phyloP scores from a whole-genome alignment of 30 jellyfish, hydroid and myxozoan genomes.

The Turritopsis dohrnii region DNA sequence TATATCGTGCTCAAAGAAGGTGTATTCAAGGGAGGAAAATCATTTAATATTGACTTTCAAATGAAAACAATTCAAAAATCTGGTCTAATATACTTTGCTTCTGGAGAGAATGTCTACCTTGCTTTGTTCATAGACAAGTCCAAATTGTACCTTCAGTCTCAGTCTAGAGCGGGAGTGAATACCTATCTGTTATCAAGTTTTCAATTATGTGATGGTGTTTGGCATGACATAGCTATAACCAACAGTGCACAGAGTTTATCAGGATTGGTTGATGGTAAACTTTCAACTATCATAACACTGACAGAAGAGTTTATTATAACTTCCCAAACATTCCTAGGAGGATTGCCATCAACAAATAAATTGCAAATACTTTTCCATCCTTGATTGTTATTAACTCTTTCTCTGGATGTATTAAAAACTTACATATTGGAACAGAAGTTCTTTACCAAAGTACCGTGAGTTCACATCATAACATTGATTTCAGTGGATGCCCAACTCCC shows the following conservation, averaged over 20 bases:
- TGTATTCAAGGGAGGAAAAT: slow-evolving; percentile 43
- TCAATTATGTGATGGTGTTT: slow-evolving; percentile 60
- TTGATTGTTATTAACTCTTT: slow-evolving; percentile 29
- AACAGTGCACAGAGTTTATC: slow-evolving; percentile 34
- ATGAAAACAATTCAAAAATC: slow-evolving; percentile 49
- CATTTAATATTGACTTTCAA: slow-evolving; percentile 41
- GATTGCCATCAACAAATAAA: slow-evolving; percentile 48
- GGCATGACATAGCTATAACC: slow-evolving; percentile 62
- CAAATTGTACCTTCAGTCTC: slow-evolving; percentile 26
- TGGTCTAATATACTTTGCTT: slow-evolving; percentile 60
- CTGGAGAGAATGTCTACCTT: slow-evolving; percentile 47
- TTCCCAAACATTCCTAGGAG: slow-evolving; percentile 67
- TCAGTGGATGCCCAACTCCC: slow-evolving; percentile 86
- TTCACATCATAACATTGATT: slow-evolving; percentile 58
- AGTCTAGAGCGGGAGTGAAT: slow-evolving; percentile 42
- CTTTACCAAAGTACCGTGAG: slow-evolving; percentile 36
- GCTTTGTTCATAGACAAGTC: slow-evolving; percentile 46
- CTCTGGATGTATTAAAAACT: slow-evolving; percentile 68
- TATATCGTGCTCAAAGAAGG: slow-evolving; percentile 43
- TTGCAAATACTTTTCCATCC: slow-evolving; percentile 20
- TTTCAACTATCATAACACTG: slow-evolving; percentile 9
- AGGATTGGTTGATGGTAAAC: slow-evolving; percentile 34
- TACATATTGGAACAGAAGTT: slow-evolving; percentile 38
- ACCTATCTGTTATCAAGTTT: slow-evolving; percentile 23
- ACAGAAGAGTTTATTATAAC: slow-evolving; percentile 44